phyloP scores from a whole-genome alignment of 2,113 vertebrate species.

The Montifringilla adamsi region DNA sequence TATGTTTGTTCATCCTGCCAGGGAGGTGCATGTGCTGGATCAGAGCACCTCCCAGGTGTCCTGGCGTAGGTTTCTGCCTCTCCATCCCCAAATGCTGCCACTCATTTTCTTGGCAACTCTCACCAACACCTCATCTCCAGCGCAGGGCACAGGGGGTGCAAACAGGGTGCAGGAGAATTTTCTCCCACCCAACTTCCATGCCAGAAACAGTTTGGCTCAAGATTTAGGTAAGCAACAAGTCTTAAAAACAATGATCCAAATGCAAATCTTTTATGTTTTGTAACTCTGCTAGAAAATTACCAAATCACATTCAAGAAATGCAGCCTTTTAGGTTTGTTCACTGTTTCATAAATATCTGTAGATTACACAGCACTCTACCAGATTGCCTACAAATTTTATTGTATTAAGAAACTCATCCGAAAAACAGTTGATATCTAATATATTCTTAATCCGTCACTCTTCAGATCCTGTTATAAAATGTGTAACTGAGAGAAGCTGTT shows the following conservation, averaged over 20 bases:
- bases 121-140: neutral
- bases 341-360: neutral
- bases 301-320: neutral
- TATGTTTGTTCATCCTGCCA: neutral
- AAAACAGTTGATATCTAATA: neutral
- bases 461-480: neutral
- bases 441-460: neutral
- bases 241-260: slow-evolving; percentile 1
- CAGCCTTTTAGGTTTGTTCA: slow-evolving; percentile 7
- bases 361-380: neutral
- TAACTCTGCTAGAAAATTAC: neutral
- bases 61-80: neutral
- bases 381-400: neutral
- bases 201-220: neutral
- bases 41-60: slow-evolving; percentile 13
- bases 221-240: neutral
- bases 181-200: neutral
- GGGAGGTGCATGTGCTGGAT: neutral
- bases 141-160: neutral
- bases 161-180: neutral
- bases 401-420: neutral
- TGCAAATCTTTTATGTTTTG: neutral
- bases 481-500: neutral
- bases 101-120: neutral
- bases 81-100: neutral